A percentile compares a stretch with the other conserved stretches of the same genome.
These are phyloP conservation scores for Conger conger DNA, from an alignment of 2,113 vertebrate genomes.

Conservation along the genomic window DNA sequence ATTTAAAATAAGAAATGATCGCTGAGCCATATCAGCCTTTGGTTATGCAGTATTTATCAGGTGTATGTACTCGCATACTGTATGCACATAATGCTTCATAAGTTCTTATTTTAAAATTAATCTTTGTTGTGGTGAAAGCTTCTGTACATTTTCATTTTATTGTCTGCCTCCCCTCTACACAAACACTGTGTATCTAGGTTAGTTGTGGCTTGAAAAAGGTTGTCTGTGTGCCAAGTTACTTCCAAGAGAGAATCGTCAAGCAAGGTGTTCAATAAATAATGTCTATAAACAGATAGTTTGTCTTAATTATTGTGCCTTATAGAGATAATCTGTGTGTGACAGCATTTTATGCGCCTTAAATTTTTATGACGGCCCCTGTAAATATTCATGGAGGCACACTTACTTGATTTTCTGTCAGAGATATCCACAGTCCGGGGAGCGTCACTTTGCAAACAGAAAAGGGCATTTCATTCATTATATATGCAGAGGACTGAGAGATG, in stretches of 20 bases:
- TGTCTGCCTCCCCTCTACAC: not conserved
- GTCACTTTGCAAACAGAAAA: constrained; percentile 5
- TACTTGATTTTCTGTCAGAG: constrained; percentile 55
- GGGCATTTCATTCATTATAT: constrained; percentile 50
- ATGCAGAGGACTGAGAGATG: constrained; percentile 54
- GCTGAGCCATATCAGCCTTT: not conserved
- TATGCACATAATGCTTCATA: not conserved
- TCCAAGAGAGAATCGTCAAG: no score
- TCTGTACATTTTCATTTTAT: not conserved
- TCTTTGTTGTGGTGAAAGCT: not conserved
- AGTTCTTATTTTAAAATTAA: not conserved
- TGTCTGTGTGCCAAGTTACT: not conserved
- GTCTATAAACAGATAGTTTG: not conserved
- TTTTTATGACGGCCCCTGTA: constrained; percentile 47
- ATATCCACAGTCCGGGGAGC: constrained; percentile 28
- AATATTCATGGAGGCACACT: constrained; percentile 67
- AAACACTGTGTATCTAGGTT: not conserved
- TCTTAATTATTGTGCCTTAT: not conserved
- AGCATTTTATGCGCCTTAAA: constrained; percentile 47
- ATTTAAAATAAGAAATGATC: not conserved
- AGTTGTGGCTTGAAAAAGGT: not conserved
- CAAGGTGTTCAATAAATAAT: not conserved
- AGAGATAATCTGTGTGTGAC: constrained; percentile 12
- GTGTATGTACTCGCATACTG: not conserved
- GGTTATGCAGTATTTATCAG: not conserved